Percentiles rank a stretch among this genome's conserved stretches.
These are phyloP conservation scores for Apamea anceps DNA, from an alignment of 2,888 invertebrate species.

Conservation along the genomic window DNA sequence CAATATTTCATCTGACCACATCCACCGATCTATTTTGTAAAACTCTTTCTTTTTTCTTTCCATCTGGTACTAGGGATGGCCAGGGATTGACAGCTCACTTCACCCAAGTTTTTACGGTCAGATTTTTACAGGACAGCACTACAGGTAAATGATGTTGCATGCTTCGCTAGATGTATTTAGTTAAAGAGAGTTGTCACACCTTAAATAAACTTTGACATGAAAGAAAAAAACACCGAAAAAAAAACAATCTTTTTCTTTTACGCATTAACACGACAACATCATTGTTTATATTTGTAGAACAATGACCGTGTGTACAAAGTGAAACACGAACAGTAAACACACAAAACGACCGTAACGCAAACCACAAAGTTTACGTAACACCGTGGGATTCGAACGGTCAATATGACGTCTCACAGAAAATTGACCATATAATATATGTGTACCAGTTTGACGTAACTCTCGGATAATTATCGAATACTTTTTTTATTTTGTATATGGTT, in stretches of 20 bases:
- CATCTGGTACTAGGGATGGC: too few species aligned
- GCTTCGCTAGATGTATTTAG: background rate
- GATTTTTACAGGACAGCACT: too few species aligned
- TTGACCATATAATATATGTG: conserved; percentile 68
- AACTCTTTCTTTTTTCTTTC: too few species aligned
- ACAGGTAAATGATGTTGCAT: background rate
- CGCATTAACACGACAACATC: conserved; percentile 53
- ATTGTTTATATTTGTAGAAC: conserved; percentile 63
- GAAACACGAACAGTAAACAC: conserved; percentile 55
- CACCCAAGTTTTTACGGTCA: background rate
- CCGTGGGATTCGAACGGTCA: conserved; percentile 75
- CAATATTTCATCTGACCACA: background rate
- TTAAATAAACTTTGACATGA: conserved; percentile 32
- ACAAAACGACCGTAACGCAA: conserved; percentile 50
- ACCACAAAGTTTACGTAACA: conserved; percentile 72
- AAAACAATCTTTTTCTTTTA: conserved; percentile 49
- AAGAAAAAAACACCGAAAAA: conserved; percentile 26
- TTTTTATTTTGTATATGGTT: conserved; percentile 52
- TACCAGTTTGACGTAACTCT: conserved; percentile 60
- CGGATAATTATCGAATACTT: conserved; percentile 62
- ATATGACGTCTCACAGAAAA: conserved; percentile 67
- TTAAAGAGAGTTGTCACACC: background rate
- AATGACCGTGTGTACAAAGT: conserved; percentile 51
- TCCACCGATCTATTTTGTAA: background rate
- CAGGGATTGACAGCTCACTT: background rate